A percentile compares a stretch with the other conserved stretches of the same genome.
phyloP scores from a whole-genome alignment of 2,797 vertebrate genomes.

The Okamejei kenojei region DNA sequence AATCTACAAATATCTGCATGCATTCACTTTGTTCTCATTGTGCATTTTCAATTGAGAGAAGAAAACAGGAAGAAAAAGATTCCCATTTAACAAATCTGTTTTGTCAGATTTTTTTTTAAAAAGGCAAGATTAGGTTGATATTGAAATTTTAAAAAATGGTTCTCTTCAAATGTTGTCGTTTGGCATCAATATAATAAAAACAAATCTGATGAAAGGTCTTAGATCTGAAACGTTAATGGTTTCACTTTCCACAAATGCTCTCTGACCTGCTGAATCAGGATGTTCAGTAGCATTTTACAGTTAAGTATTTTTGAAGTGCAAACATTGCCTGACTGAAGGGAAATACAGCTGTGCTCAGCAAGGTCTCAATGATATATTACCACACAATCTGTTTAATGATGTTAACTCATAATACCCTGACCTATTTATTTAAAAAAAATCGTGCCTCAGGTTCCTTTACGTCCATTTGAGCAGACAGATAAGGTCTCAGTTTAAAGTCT shows the following conservation, averaged over 20 bases:
- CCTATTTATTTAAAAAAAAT: too few species aligned
- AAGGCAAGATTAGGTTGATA: not conserved
- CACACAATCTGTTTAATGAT: not conserved
- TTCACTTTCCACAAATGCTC: not conserved
- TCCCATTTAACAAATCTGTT: not conserved
- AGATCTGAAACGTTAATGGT: not conserved
- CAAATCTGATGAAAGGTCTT: not conserved
- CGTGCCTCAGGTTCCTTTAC: too few species aligned
- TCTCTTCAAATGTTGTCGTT: too few species aligned
- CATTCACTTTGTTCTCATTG: not conserved
- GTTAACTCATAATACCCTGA: too few species aligned
- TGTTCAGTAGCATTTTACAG: not conserved
- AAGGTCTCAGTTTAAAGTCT: not conserved
- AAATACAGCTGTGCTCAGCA: not conserved
- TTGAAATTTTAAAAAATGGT: not conserved
- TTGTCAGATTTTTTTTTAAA: not conserved
- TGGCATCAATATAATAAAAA: too few species aligned
- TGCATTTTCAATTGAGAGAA: conserved; percentile 21
- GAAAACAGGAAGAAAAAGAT: not conserved
- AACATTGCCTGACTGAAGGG: not conserved
- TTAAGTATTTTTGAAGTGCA: not conserved
- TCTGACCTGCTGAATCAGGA: not conserved
- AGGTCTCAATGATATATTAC: not conserved
- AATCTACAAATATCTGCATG: not conserved
- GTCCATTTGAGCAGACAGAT: not conserved